phyloP scores from a whole-genome alignment of 2,888 invertebrate species.

The Plagodis dolabraria region DNA sequence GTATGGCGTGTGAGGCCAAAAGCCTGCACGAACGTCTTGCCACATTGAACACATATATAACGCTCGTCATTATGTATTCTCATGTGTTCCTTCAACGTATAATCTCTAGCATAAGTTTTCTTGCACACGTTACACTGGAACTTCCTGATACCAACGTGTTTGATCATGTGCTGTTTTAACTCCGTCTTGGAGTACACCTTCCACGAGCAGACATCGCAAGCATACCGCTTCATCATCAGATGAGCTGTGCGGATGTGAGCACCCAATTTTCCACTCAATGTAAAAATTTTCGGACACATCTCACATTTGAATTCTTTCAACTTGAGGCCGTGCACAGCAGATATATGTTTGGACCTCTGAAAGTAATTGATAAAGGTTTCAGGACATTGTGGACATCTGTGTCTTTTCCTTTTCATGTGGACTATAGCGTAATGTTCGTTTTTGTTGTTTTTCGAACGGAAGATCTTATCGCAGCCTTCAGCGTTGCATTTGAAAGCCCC shows the following conservation, averaged over 20 bases:
- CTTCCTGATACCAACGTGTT: conserved; percentile 76
- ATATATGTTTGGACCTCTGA: conserved; percentile 73
- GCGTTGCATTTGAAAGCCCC: conserved; percentile 71
- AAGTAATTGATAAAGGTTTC: conserved; percentile 75
- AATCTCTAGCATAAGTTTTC: conserved; percentile 78
- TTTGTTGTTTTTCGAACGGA: conserved; percentile 72
- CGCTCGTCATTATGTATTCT: conserved; percentile 73
- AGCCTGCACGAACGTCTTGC: conserved; percentile 69
- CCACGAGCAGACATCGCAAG: conserved; percentile 81
- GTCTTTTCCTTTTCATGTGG: conserved; percentile 74
- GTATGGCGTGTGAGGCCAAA: conserved; percentile 72
- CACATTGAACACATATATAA: conserved; percentile 68
- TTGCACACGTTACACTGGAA: conserved; percentile 78
- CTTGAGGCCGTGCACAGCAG: conserved; percentile 65
- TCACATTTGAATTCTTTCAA: conserved; percentile 73
- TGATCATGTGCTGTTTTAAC: conserved; percentile 81
- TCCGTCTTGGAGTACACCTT: conserved; percentile 82
- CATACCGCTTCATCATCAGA: conserved; percentile 71
- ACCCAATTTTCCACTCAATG: conserved; percentile 67
- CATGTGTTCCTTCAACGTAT: conserved; percentile 74
- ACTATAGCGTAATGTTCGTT: conserved; percentile 79
- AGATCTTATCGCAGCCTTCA: conserved; percentile 72
- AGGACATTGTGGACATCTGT: conserved; percentile 70
- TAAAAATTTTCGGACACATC: conserved; percentile 70
- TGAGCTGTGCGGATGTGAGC: conserved; percentile 71